Evolutionary conservation across 2,888 invertebrate genomes (phyloP).

Genomic region (Tortrix viridana): DNA sequence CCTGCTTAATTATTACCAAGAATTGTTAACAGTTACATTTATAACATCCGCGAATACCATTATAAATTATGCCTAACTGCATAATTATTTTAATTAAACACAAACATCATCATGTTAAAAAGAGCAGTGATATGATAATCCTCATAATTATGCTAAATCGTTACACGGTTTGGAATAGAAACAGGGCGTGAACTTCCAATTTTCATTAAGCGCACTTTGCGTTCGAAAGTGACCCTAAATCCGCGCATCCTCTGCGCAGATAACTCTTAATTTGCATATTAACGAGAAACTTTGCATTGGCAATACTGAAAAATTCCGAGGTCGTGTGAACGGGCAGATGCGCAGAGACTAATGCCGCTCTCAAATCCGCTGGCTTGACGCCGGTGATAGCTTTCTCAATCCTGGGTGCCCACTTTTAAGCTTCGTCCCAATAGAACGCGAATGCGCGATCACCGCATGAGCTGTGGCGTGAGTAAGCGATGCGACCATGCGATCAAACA

Average conservation of each 20-base stretch:
- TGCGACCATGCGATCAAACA: no score
- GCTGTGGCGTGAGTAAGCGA: no score
- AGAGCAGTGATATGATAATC: conserved; percentile 32
- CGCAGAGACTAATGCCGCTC: conserved; percentile 58
- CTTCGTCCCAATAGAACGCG: no score
- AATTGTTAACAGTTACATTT: conserved; percentile 21
- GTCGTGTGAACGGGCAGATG: conserved; percentile 77
- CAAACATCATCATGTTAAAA: conserved; percentile 28
- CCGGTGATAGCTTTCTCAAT: conserved; percentile 50
- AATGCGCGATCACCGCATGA: no score
- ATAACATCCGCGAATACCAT: conserved; percentile 17
- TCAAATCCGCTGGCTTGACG: conserved; percentile 55
- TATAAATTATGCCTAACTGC: conserved; percentile 25
- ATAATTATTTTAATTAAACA: conserved; percentile 34
- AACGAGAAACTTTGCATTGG: conserved; percentile 81
- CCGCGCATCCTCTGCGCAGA: conserved; percentile 69
- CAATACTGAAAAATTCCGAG: conserved; percentile 75
- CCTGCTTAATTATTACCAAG: background rate
- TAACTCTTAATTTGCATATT: conserved; percentile 82
- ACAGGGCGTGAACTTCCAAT: conserved; percentile 68
- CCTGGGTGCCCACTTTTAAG: conserved; percentile 39
- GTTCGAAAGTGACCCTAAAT: conserved; percentile 71
- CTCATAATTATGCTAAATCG: conserved; percentile 73
- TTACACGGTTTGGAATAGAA: conserved; percentile 68
- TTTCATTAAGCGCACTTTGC: conserved; percentile 65